Percentiles rank a stretch among this genome's conserved stretches.
phyloP scores from a whole-genome alignment of 2,797 vertebrate species.

The Scleropages formosus region DNA sequence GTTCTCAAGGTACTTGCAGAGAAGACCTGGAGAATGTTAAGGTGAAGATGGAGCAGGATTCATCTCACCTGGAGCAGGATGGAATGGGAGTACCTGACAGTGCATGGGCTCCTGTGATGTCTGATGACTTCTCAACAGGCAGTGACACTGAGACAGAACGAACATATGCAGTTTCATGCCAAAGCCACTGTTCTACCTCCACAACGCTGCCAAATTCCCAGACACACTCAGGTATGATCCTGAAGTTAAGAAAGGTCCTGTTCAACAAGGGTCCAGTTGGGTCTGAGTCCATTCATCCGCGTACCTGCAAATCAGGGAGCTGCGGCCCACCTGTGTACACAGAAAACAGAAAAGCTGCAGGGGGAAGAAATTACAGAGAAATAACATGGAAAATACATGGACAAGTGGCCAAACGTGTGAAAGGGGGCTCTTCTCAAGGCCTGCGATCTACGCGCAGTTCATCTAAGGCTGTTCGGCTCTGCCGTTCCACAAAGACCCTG shows the following conservation, averaged over 20 bases:
- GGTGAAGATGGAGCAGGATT: constrained; percentile 36
- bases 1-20: constrained; percentile 6
- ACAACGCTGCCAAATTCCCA: constrained; percentile 39
- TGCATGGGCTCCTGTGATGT: constrained; percentile 60
- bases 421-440: constrained; percentile 36
- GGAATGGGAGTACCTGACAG: constrained; percentile 29
- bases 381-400: constrained; percentile 34
- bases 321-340: constrained; percentile 26
- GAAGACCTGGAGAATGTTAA: constrained; percentile 24
- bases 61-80: constrained; percentile 7
- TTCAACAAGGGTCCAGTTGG: constrained; percentile 43
- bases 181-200: constrained; percentile 23
- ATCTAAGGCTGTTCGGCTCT: constrained; percentile 27
- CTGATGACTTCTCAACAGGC: constrained; percentile 47
- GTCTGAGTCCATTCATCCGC: constrained; percentile 50
- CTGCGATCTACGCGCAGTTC: constrained; percentile 14
- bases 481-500: constrained; percentile 43
- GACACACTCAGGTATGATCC: constrained; percentile 60
- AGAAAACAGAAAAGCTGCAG: background rate
- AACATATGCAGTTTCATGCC: constrained; percentile 26
- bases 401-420: constrained; percentile 36
- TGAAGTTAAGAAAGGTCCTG: constrained; percentile 67
- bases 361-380: constrained; percentile 12
- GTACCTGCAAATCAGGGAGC: constrained; percentile 41
- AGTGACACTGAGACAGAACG: constrained; percentile 48